A percentile compares a stretch with the other conserved stretches of the same genome.
These are phyloP conservation scores for Mobula hypostoma DNA, from an alignment of 2,113 vertebrate species.

Conservation along the genomic window DNA sequence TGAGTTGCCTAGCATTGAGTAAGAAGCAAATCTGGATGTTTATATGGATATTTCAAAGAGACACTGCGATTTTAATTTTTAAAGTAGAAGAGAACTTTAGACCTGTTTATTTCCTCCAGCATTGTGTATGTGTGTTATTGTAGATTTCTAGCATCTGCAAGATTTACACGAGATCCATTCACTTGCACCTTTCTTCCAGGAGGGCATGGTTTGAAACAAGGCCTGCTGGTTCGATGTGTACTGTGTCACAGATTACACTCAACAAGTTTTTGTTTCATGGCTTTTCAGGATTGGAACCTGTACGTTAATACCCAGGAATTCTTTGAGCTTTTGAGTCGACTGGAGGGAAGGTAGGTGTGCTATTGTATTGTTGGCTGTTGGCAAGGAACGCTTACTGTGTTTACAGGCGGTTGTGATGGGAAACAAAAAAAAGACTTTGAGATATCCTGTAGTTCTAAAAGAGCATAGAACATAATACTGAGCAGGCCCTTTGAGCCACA, in stretches of 20 bases:
- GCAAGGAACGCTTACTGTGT: neutral
- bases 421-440: neutral
- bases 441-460: neutral
- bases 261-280: neutral
- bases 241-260: neutral
- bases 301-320: slow-evolving; percentile 80
- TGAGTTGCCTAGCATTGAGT: neutral
- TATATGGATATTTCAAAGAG: neutral
- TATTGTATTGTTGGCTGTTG: neutral
- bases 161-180: no score
- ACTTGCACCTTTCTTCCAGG: neutral
- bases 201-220: neutral
- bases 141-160: no score
- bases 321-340: slow-evolving; percentile 75
- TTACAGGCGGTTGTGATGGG: neutral
- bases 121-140: no score
- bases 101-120: no score
- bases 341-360: slow-evolving; percentile 76
- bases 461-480: neutral
- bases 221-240: neutral
- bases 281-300: slow-evolving; percentile 79
- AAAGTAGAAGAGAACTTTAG: neutral
- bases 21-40: neutral
- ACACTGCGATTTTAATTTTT: neutral
- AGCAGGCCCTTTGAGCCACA: no score